Percentiles rank a stretch among this genome's conserved stretches.
Evolutionary conservation across 2,888 invertebrate genomes (phyloP).

Genomic region (Lampropteryx suffumata): DNA sequence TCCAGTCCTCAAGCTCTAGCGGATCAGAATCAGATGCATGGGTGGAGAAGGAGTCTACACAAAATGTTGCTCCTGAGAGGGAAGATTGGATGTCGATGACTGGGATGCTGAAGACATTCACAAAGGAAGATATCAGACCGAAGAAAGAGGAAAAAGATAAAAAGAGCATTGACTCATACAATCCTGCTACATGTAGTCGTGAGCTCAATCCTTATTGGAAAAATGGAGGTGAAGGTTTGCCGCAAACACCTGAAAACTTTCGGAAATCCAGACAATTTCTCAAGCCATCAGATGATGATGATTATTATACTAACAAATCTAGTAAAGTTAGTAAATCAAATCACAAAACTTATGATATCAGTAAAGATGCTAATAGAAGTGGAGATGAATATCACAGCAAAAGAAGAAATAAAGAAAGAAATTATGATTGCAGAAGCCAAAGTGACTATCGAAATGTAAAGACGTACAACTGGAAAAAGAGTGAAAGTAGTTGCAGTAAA

Average conservation of each 20-base stretch:
- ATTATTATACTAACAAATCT: conserved; percentile 48
- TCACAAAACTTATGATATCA: conserved; percentile 25
- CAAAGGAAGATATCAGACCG: conserved; percentile 71
- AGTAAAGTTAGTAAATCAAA: conserved; percentile 10
- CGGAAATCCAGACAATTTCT: conserved; percentile 61
- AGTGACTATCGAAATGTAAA: conserved; percentile 27
- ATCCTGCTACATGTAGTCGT: conserved; percentile 87
- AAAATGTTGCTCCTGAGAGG: conserved; percentile 58
- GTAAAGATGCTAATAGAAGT: conserved; percentile 7
- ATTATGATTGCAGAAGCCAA: conserved; percentile 25
- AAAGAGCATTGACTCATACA: conserved; percentile 82
- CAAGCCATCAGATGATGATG: conserved; percentile 65
- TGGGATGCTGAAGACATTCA: conserved; percentile 72
- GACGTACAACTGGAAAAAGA: conserved; percentile 52
- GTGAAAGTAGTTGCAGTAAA: conserved; percentile 28
- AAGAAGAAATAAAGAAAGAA: conserved; percentile 1
- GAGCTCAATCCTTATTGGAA: conserved; percentile 98
- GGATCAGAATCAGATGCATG: conserved; percentile 79
- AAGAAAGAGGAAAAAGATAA: conserved; percentile 77
- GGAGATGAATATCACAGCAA: conserved; percentile 1
- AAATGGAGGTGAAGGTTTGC: conserved; percentile 93
- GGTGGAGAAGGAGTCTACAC: conserved; percentile 79
- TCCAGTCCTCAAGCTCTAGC: conserved; percentile 60
- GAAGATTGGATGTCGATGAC: conserved; percentile 93
- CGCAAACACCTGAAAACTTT: conserved; percentile 71